Evolutionary conservation across 2,113 vertebrate genomes (phyloP).

Genomic region (Psittacara wagleri): DNA sequence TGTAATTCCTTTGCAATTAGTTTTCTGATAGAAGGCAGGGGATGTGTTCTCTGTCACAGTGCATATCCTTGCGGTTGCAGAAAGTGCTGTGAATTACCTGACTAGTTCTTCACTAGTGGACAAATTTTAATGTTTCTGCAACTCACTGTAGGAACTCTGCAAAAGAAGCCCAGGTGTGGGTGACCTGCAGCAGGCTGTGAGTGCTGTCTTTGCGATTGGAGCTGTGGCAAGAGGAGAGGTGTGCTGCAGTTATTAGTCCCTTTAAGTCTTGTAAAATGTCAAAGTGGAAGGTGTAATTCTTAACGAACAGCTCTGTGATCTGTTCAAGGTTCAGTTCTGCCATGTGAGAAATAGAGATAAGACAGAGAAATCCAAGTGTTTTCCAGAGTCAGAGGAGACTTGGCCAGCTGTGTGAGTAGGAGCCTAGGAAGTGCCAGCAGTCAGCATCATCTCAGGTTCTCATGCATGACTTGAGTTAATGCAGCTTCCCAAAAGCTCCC

Average conservation of each 20-base stretch:
- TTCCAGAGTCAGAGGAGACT: conserved; percentile 2
- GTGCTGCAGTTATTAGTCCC: not conserved
- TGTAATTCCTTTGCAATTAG: conserved; percentile 4
- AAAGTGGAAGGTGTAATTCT: not conserved
- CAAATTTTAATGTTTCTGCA: not conserved
- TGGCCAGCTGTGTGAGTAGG: not conserved
- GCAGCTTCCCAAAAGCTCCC: conserved; percentile 7
- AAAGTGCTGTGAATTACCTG: not conserved
- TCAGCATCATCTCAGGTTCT: not conserved
- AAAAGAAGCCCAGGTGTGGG: not conserved
- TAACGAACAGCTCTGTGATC: not conserved
- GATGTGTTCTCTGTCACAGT: not conserved
- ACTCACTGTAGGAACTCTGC: not conserved
- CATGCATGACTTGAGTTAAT: conserved; percentile 16
- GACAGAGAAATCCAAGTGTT: not conserved
- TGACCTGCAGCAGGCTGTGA: not conserved
- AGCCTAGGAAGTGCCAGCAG: not conserved
- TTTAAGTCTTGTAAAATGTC: not conserved
- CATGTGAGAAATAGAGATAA: not conserved
- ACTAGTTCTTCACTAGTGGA: not conserved
- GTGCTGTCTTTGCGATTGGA: not conserved
- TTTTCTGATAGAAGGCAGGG: not conserved
- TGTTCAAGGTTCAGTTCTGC: not conserved
- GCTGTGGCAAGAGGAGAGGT: not conserved
- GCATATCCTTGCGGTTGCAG: not conserved